A percentile compares a stretch with the other conserved stretches of the same genome.
These are phyloP conservation scores for Calameuta idolon DNA, from an alignment of 2,888 invertebrate species.

Conservation along the genomic window DNA sequence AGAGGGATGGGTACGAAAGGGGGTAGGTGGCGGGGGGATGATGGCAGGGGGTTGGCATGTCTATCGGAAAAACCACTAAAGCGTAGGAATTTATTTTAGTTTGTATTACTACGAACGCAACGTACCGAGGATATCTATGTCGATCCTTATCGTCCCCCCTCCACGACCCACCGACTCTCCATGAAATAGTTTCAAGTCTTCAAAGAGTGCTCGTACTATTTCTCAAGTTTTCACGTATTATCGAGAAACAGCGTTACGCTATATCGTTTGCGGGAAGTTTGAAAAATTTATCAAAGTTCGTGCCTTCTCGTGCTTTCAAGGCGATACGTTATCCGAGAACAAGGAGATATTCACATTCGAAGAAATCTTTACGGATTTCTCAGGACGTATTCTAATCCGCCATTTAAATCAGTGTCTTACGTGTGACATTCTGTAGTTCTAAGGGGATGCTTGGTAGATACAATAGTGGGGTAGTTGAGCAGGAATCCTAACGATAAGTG, in stretches of 20 bases:
- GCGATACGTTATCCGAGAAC: not conserved
- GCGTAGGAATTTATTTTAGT: conserved; percentile 1
- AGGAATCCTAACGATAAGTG: not conserved
- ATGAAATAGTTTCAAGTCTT: not conserved
- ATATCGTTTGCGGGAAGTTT: not conserved
- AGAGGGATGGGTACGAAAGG: not conserved
- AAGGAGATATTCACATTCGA: not conserved
- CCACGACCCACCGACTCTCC: not conserved
- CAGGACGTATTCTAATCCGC: not conserved
- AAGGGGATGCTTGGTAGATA: not conserved
- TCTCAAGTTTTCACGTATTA: not conserved
- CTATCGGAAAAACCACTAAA: conserved; percentile 21
- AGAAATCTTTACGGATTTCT: not conserved
- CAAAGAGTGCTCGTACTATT: not conserved
- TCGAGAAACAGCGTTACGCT: not conserved
- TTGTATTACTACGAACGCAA: not conserved
- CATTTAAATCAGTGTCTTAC: not conserved
- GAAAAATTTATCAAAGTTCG: not conserved
- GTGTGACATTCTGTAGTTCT: not conserved
- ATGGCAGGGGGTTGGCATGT: not conserved
- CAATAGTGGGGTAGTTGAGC: not conserved
- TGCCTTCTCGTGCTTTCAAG: not conserved
- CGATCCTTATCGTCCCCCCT: not conserved
- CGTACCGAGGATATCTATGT: not conserved
- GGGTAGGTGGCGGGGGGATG: not conserved